Evolutionary conservation across 2,888 invertebrate species (phyloP).

Genomic region (Ditula angustiorana): DNA sequence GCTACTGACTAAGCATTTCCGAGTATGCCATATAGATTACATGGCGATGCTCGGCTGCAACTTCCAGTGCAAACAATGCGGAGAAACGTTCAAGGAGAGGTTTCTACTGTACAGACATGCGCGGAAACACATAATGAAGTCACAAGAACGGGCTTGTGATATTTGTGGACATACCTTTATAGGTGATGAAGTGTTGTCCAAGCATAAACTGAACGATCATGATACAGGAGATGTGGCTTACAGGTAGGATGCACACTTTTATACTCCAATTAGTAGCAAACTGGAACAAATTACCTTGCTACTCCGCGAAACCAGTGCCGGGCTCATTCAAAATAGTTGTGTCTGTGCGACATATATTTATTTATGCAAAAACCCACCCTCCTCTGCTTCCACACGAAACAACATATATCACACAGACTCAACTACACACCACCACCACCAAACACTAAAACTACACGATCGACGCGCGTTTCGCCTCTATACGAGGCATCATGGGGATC

Average conservation of each 20-base stretch:
- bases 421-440: no score
- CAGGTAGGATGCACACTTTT: slow-evolving; percentile 52
- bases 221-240: slow-evolving; percentile 58
- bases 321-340: no score
- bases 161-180: slow-evolving; percentile 68
- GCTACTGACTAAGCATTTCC: slow-evolving; percentile 63
- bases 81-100: slow-evolving; percentile 66
- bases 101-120: slow-evolving; percentile 72
- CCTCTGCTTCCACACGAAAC: no score
- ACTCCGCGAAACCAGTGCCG: no score
- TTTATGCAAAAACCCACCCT: no score
- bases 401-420: no score
- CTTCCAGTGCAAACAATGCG: slow-evolving; percentile 76
- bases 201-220: slow-evolving; percentile 69
- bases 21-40: slow-evolving; percentile 64
- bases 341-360: no score
- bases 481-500: no score
- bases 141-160: slow-evolving; percentile 67
- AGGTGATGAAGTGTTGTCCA: slow-evolving; percentile 61
- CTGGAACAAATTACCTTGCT: no score
- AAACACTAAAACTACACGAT: no score
- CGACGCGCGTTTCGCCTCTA: no score
- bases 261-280: no score
- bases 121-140: slow-evolving; percentile 66
- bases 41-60: slow-evolving; percentile 60